Percentiles rank a stretch among this genome's conserved stretches.
Evolutionary conservation across 1,140 invertebrate genomes (phyloP).

Genomic region (Ips nitidus): DNA sequence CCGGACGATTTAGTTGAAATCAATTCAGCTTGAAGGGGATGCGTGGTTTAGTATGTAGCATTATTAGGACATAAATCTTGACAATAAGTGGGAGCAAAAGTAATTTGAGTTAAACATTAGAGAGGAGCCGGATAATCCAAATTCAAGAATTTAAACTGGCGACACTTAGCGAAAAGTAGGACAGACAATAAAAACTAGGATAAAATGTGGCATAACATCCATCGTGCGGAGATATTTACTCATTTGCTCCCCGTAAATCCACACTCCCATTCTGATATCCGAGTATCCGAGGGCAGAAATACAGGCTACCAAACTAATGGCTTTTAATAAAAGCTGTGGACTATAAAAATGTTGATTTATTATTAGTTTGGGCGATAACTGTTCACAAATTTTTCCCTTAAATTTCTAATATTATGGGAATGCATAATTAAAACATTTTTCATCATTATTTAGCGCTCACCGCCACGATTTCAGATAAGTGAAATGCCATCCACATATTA

Average conservation of each 20-base stretch:
- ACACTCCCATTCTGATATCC: conserved; percentile 31
- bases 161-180: conserved; percentile 12
- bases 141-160: conserved; percentile 14
- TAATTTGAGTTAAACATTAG: not conserved
- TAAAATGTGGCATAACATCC: conserved; percentile 24
- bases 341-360: conserved; percentile 54
- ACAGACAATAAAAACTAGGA: conserved; percentile 15
- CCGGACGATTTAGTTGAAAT: conserved; percentile 46
- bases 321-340: conserved; percentile 52
- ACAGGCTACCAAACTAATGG: conserved; percentile 50
- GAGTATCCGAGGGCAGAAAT: conserved; percentile 33
- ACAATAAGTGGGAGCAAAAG: not conserved
- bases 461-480: conserved; percentile 27
- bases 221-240: conserved; percentile 31
- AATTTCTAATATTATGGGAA: conserved; percentile 46
- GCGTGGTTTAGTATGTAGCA: conserved; percentile 33
- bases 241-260: conserved; percentile 33
- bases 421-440: conserved; percentile 53
- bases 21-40: conserved; percentile 48
- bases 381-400: conserved; percentile 49
- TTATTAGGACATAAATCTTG: no score
- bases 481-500: conserved; percentile 30
- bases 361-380: conserved; percentile 48
- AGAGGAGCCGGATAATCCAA: not conserved
- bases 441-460: conserved; percentile 45